These are phyloP conservation scores for Eulithis testata DNA, from an alignment of 2,888 invertebrate species.

Conservation along the genomic window DNA sequence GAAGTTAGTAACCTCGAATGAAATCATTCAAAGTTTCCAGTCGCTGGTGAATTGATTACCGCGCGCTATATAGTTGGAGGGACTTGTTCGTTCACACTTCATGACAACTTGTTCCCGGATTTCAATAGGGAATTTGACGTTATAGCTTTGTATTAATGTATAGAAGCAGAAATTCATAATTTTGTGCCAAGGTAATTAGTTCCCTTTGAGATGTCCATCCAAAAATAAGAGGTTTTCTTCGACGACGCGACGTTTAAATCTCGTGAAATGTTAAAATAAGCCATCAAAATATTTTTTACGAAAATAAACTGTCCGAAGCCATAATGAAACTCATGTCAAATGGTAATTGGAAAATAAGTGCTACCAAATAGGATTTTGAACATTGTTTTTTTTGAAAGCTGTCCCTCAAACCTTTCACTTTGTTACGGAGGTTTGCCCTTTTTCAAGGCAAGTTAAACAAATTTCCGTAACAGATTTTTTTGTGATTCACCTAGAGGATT, in stretches of 20 bases:
- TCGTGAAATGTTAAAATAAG: slow-evolving; percentile 20
- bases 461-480: slow-evolving; percentile 78
- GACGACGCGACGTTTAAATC: slow-evolving; percentile 3
- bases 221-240: slow-evolving; percentile 10
- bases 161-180: neutral
- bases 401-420: slow-evolving; percentile 73
- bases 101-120: slow-evolving; percentile 40
- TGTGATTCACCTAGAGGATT: slow-evolving; percentile 75
- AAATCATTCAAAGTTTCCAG: slow-evolving; percentile 47
- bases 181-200: neutral
- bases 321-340: slow-evolving; percentile 53
- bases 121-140: slow-evolving; percentile 25
- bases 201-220: neutral
- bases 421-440: slow-evolving; percentile 66
- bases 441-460: slow-evolving; percentile 78
- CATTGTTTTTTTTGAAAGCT: slow-evolving; percentile 62
- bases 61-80: slow-evolving; percentile 46
- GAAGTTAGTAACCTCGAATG: slow-evolving; percentile 44
- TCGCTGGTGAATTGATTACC: slow-evolving; percentile 51
- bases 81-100: slow-evolving; percentile 46
- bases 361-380: slow-evolving; percentile 61
- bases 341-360: slow-evolving; percentile 71
- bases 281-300: slow-evolving; percentile 31
- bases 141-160: neutral
- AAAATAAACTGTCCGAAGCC: slow-evolving; percentile 25